These are phyloP conservation scores for Notechis scutatus DNA, from an alignment of 2,113 vertebrate genomes.

Conservation along the genomic window DNA sequence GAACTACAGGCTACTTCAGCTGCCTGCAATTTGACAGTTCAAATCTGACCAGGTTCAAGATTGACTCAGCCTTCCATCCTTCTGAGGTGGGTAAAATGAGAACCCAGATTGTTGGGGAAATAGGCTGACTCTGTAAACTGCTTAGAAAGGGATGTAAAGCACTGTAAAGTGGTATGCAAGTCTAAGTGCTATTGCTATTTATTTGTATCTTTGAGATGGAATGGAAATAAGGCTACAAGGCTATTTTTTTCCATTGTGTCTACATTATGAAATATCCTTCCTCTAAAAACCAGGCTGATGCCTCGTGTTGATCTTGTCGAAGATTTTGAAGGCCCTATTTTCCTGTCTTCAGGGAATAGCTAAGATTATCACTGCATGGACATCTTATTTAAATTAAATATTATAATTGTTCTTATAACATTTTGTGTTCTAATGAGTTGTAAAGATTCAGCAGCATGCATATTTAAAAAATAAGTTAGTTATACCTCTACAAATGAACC, in stretches of 20 bases:
- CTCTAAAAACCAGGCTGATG: not conserved
- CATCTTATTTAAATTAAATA: not conserved
- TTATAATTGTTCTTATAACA: not conserved
- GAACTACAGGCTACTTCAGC: too few species aligned
- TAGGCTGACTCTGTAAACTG: too few species aligned
- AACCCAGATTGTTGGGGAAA: too few species aligned
- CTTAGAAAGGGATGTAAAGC: too few species aligned
- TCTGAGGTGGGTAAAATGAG: too few species aligned
- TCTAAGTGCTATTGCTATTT: not conserved
- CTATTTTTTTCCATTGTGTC: not conserved
- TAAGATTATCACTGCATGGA: not conserved
- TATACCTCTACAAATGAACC: not conserved
- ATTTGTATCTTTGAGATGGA: not conserved
- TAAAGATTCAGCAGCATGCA: not conserved
- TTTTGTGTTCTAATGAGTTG: not conserved
- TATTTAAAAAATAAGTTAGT: not conserved
- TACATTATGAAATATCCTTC: not conserved
- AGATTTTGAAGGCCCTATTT: not conserved
- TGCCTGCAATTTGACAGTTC: too few species aligned
- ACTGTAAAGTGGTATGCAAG: too few species aligned
- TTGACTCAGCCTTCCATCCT: too few species aligned
- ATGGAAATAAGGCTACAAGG: not conserved
- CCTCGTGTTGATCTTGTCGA: not conserved
- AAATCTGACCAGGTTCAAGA: too few species aligned
- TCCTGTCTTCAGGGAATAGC: not conserved